Percentiles rank a stretch among this genome's conserved stretches.
Evolutionary conservation across 1,140 invertebrate genomes (phyloP).

Genomic region (Eufriesea mexicana): DNA sequence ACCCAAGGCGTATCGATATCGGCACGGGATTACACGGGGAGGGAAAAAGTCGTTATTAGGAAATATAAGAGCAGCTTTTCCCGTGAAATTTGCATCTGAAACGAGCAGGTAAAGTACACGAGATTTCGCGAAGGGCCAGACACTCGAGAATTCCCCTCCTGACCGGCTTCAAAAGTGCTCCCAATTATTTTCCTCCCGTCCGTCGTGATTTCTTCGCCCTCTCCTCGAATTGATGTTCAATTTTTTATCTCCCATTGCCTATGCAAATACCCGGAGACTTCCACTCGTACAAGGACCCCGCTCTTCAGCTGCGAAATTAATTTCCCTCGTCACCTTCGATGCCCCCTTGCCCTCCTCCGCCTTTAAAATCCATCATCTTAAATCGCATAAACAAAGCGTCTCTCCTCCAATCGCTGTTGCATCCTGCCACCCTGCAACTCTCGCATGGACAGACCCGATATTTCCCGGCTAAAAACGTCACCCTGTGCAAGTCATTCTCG

Average conservation of each 20-base stretch:
- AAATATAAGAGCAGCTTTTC: slow-evolving; percentile 28
- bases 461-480: not conserved
- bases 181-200: slow-evolving; percentile 48
- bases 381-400: not conserved
- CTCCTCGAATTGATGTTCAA: slow-evolving; percentile 31
- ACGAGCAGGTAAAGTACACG: slow-evolving; percentile 45
- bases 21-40: not conserved
- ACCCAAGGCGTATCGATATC: not conserved
- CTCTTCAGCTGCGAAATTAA: slow-evolving; percentile 32
- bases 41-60: not conserved
- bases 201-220: slow-evolving; percentile 30
- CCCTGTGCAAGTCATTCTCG: not conserved
- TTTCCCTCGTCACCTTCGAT: slow-evolving; percentile 33
- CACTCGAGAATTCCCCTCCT: slow-evolving; percentile 13
- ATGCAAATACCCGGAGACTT: slow-evolving; percentile 42
- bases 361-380: not conserved
- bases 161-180: slow-evolving; percentile 38
- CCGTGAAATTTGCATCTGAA: slow-evolving; percentile 44
- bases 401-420: too few species aligned
- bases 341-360: not conserved
- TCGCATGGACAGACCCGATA: not conserved
- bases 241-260: slow-evolving; percentile 51
- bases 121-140: slow-evolving; percentile 34
- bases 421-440: too few species aligned
- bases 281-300: slow-evolving; percentile 1